phyloP scores from a whole-genome alignment of 1,140 invertebrate genomes.

The Ectropis grisescens region DNA sequence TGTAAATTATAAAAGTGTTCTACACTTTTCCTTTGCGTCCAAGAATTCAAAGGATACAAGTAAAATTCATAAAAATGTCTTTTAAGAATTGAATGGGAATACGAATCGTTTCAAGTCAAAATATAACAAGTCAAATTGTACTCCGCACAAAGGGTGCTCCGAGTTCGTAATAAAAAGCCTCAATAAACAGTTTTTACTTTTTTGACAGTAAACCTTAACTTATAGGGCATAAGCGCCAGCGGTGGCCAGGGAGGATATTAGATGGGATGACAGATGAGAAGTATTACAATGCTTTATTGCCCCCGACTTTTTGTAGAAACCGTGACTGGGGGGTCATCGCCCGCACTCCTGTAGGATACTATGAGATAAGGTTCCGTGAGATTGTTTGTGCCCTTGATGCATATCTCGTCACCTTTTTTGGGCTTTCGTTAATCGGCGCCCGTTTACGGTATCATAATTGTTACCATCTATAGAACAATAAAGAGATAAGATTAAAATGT shows the following conservation, averaged over 20 bases:
- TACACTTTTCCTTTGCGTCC: too few relatives aligned
- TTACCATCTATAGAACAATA: too few relatives aligned
- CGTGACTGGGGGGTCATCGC: conserved; percentile 40
- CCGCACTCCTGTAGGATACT: conserved; percentile 37
- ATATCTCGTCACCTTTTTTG: conserved; percentile 32
- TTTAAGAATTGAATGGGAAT: too few relatives aligned
- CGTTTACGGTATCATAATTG: conserved; percentile 9
- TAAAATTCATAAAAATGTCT: too few relatives aligned
- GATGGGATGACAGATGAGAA: conserved; percentile 52
- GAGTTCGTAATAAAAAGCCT: conserved; percentile 37
- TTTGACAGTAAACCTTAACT: conserved; percentile 51
- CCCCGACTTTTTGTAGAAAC: conserved; percentile 32
- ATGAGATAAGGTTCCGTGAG: conserved; percentile 33
- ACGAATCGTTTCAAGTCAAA: conserved; percentile 23
- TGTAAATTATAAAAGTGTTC: too few relatives aligned
- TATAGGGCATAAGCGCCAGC: conserved; percentile 35
- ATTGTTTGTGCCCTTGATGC: conserved; percentile 36
- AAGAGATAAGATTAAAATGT: too few relatives aligned
- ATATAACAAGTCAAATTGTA: conserved; percentile 30
- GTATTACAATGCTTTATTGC: conserved; percentile 48
- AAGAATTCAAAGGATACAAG: too few relatives aligned
- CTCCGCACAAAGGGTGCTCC: conserved; percentile 32
- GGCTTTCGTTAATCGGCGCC: conserved; percentile 20
- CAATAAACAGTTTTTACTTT: conserved; percentile 41
- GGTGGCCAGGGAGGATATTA: conserved; percentile 22